These are phyloP conservation scores for Lithophane semibrunnea DNA, from an alignment of 2,888 invertebrate species.

Conservation along the genomic window DNA sequence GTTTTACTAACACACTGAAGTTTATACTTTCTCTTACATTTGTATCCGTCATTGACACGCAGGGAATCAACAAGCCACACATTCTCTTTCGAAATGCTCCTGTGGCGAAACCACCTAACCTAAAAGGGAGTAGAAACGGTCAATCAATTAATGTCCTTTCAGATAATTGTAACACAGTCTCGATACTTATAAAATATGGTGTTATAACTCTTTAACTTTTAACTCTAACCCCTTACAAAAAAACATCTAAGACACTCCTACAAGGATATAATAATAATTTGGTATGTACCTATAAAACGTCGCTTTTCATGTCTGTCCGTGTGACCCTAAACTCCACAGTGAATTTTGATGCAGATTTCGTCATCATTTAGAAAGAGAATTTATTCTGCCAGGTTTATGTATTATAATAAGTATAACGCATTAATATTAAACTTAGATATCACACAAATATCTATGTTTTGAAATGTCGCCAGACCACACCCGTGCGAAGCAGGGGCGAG, in stretches of 20 bases:
- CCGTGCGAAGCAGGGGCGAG: too few relatives aligned
- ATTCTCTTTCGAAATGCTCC: background rate
- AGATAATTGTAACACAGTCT: too few relatives aligned
- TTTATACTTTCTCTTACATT: too few relatives aligned
- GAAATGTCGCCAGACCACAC: background rate
- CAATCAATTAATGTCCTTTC: too few relatives aligned
- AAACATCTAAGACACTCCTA: background rate
- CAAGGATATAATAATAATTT: too few relatives aligned
- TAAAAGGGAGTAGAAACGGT: background rate
- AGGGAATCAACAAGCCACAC: background rate
- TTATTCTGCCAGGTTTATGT: too few relatives aligned
- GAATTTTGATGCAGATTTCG: background rate
- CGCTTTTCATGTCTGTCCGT: too few relatives aligned
- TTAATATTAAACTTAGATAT: background rate
- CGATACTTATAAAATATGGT: too few relatives aligned
- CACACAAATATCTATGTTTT: background rate
- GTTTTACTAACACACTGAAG: background rate
- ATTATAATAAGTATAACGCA: background rate
- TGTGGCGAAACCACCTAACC: background rate
- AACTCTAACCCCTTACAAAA: background rate
- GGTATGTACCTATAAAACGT: too few relatives aligned
- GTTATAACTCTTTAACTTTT: slow-evolving; percentile 4
- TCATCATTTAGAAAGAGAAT: too few relatives aligned
- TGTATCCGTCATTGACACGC: background rate
- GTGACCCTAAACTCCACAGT: background rate